Evolutionary conservation across 2,113 vertebrate genomes (phyloP).

Genomic region (Cyanoramphus novaezelandiae): DNA sequence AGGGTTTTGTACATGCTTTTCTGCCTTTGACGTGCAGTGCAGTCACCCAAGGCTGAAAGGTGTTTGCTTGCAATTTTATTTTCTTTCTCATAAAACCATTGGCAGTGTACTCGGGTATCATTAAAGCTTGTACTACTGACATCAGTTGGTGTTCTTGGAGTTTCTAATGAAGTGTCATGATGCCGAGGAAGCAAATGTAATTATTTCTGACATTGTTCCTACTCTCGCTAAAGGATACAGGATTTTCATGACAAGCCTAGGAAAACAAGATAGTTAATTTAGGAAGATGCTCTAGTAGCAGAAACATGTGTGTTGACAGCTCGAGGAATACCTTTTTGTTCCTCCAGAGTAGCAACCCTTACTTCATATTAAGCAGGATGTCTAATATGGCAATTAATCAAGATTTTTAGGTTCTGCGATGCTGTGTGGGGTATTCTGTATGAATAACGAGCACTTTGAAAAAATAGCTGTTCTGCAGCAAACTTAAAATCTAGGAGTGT

Average conservation of each 20-base stretch:
- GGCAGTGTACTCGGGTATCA: neutral
- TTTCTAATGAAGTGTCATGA: neutral
- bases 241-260: neutral
- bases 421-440: neutral
- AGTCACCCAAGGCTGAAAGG: neutral
- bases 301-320: neutral
- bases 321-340: neutral
- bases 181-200: neutral
- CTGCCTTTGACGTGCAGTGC: neutral
- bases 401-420: neutral
- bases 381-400: neutral
- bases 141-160: neutral
- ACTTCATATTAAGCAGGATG: neutral
- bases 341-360: neutral
- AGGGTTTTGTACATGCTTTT: neutral
- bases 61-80: neutral
- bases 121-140: slow-evolving; percentile 11
- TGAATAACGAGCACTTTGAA: neutral
- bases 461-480: neutral
- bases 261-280: neutral
- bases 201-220: neutral
- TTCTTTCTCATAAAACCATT: neutral
- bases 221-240: neutral
- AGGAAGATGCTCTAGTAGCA: neutral
- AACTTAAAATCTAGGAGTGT: neutral